phyloP scores from a whole-genome alignment of 2,888 invertebrate species.

The Hecatera dysodea region DNA sequence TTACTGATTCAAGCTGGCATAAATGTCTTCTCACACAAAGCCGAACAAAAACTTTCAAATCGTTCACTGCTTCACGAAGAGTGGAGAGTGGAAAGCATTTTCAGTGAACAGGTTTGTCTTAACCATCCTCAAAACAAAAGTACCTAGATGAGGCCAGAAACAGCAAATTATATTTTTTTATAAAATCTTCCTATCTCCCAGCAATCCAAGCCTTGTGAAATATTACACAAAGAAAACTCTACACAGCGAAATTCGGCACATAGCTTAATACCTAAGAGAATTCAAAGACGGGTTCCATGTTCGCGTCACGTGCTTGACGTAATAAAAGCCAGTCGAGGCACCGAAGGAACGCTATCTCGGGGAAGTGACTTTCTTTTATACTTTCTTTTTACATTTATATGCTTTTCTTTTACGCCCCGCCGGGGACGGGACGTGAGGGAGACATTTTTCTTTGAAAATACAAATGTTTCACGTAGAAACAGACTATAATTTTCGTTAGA shows the following conservation, averaged over 20 bases:
- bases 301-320: conserved; percentile 84
- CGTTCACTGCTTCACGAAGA: no score
- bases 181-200: not conserved
- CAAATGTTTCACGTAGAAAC: conserved; percentile 60
- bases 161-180: not conserved
- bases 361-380: conserved; percentile 85
- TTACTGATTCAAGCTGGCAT: not conserved
- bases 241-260: conserved; percentile 50
- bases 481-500: conserved; percentile 56
- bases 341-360: conserved; percentile 80
- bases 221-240: conserved; percentile 19
- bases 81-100: no score
- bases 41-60: no score
- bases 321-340: conserved; percentile 82
- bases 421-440: conserved; percentile 79
- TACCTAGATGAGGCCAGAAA: not conserved
- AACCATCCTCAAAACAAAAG: not conserved
- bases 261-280: conserved; percentile 75
- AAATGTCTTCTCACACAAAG: not conserved
- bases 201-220: not conserved
- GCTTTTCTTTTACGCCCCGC: conserved; percentile 82
- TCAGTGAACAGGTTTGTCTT: no score
- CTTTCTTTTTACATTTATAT: conserved; percentile 83
- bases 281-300: conserved; percentile 77
- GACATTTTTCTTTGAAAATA: conserved; percentile 70